Evolutionary conservation across 2,797 vertebrate genomes (phyloP), one percentile per base, ranked within the genome.

Genomic region (Antennarius maculatus): DNA sequence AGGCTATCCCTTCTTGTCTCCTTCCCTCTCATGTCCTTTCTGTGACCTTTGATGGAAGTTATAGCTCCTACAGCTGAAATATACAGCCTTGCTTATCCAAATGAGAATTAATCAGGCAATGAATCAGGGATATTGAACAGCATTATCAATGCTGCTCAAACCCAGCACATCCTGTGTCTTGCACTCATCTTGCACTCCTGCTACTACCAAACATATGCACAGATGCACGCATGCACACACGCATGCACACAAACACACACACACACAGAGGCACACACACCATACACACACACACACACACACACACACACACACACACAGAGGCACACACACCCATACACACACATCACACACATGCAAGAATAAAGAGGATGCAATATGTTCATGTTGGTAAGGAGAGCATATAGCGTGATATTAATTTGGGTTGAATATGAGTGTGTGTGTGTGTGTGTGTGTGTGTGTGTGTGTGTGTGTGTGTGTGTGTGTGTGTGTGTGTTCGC

Each of bases 81-180:
- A 48, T 53, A 39, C 46, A 29, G 48, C 27, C 27, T n/a, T 53
- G 41, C 29, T 77, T 69, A 73, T 76, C 63, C 66, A 59, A 76
- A 53, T 66, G 73, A 70, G 51, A 61, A 79, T 69, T 54, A 68
- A 42, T 59, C 8, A 37, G 43, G 56, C 63, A 55, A 79, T 69
- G 56, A 68, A 42, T 59, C 8, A 37, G 43, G 56, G 66, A 55
- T 70, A 23, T 80, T 75, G 56, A 55, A 43, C n/a, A 39, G 68
- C 69, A 23, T 76, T 79, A 82, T 82, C 79, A 49, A 46, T 45
- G 58, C 53, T 45, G 73, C 50, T 66, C 76, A 85, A 73, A 67
- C 48, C 47, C 9, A 31, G n/a, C n/a, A n/a, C 16, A 77, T 28
- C 49, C 16, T 2, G 12, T 47, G 28, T 61, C 12, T 37, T 31